Evolutionary conservation across 2,888 invertebrate genomes (phyloP), one percentile per base, ranked within the genome.

Genomic region (Drosophila neutralis): DNA sequence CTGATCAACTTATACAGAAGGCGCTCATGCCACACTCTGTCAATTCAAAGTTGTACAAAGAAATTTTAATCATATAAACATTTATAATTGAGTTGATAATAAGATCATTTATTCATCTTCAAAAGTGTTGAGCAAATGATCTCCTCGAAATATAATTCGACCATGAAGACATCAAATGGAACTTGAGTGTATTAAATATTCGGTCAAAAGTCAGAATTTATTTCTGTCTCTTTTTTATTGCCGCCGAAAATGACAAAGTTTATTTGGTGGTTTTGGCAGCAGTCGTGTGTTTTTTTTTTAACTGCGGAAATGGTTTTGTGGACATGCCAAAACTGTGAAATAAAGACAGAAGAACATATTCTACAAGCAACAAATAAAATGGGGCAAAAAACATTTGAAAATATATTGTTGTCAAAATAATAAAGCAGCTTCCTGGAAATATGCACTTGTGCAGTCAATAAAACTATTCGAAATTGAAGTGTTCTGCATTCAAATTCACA

Each of bases 201-300:
- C 31, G n/a, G 15, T 21, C 2, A 15, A 31, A 4, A 42, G 10
- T 4, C 8, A 36, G 15, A 3, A 24, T 27, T 54, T 42, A 4
- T 21, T 8, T 60, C 10, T 42, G 2, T 24, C 24, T 45, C 5
- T 49, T 49, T 45, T 53, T 49, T 38, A 21, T 33, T 51, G 60
- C 29, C 49, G 48, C 62, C 65, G 36, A 80, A 73, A 80, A 75
- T 86, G 78, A 75, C 84, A 83, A 80, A 77, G 73, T 81, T 78
- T 75, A 83, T 86, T 81, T 72, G 65, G 75, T 56, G 83, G 87
- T 83, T 83, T 73, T 51, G 64, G 62, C 67, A 63, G 64, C 51
- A 59, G 49, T 49, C 49, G 64, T 40, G 7, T 21, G 53, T 29
- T 65, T 65, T 61, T 66, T 69, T 73, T 69, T 67, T 35, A 75